Conservation (phyloP, 2,888 invertebrate genomes). For the Lasioglossum morio region DNA sequence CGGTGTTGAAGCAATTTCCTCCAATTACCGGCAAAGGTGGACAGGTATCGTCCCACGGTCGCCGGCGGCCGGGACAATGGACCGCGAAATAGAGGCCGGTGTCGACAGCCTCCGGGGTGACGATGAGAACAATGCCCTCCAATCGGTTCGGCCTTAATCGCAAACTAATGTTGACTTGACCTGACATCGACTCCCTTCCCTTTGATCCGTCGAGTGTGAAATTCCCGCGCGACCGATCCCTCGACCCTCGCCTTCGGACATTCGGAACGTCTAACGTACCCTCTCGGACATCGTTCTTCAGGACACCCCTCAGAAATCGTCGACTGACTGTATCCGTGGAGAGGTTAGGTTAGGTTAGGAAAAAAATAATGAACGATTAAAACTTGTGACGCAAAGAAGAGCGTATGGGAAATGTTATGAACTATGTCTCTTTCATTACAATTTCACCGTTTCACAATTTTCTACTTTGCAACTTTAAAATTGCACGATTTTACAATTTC, state of each 20-base stretch:
- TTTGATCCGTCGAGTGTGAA: conserved; percentile 14
- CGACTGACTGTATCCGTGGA: too few species aligned
- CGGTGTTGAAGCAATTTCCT: conserved; percentile 79
- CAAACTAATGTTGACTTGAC: conserved; percentile 11
- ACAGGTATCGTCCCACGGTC: conserved; percentile 65
- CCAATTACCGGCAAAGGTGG: conserved; percentile 77
- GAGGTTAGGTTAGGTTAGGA: too few species aligned
- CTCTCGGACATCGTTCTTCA: background rate
- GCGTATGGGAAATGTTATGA: too few species aligned
- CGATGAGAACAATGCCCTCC: conserved; percentile 50
- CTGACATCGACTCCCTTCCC: background rate
- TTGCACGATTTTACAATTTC: too few species aligned
- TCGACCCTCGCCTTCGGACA: background rate
- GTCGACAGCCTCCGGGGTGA: conserved; percentile 20
- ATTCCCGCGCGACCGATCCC: background rate
- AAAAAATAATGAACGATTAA: too few species aligned
- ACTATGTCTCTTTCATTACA: too few species aligned
- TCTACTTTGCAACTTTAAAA: too few species aligned
- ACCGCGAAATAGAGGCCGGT: conserved; percentile 68
- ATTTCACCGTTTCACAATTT: too few species aligned
- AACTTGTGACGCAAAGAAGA: too few species aligned
- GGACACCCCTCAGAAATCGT: background rate
- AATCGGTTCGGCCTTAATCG: conserved; percentile 39
- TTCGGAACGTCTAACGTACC: background rate
- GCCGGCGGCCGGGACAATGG: conserved; percentile 70